phyloP scores from a whole-genome alignment of 2,113 vertebrate genomes.

The Campylomormyrus numenius region DNA sequence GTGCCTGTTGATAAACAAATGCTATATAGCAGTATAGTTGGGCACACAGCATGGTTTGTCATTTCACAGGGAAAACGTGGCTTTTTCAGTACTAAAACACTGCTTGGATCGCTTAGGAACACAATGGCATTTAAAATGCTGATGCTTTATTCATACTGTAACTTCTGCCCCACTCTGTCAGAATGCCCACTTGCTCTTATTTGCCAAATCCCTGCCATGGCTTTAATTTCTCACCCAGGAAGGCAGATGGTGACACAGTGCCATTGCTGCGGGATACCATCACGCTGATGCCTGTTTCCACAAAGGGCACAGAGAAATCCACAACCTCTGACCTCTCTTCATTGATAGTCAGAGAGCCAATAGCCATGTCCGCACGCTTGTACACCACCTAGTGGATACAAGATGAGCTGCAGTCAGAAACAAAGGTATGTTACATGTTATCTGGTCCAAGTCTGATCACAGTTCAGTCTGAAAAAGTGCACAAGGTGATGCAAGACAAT shows the following conservation, averaged over 20 bases:
- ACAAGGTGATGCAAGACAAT: not conserved
- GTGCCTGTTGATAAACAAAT: not conserved
- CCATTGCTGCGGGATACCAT: constrained; percentile 88
- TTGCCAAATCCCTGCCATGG: not conserved
- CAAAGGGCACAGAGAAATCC: constrained; percentile 84
- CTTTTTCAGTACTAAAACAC: not conserved
- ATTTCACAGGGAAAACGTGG: not conserved
- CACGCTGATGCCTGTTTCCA: constrained; percentile 85
- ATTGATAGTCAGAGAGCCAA: constrained; percentile 83
- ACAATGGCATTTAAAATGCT: not conserved
- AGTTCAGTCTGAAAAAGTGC: not conserved
- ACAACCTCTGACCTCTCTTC: constrained; percentile 82
- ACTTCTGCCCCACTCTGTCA: not conserved
- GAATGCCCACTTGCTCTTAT: not conserved
- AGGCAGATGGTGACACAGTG: constrained; percentile 82
- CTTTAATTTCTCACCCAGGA: constrained; percentile 61
- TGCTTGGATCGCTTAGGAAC: not conserved
- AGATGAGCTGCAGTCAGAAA: constrained; percentile 14
- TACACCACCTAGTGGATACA: constrained; percentile 69
- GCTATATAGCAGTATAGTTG: not conserved
- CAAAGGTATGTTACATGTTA: not conserved
- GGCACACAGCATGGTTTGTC: not conserved
- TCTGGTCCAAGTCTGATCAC: not conserved
- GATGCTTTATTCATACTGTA: not conserved
- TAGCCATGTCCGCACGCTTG: constrained; percentile 81